Base-by-base conservation (phyloP, 1,140 invertebrate genomes). In the Bombus difficillimus region DNA sequence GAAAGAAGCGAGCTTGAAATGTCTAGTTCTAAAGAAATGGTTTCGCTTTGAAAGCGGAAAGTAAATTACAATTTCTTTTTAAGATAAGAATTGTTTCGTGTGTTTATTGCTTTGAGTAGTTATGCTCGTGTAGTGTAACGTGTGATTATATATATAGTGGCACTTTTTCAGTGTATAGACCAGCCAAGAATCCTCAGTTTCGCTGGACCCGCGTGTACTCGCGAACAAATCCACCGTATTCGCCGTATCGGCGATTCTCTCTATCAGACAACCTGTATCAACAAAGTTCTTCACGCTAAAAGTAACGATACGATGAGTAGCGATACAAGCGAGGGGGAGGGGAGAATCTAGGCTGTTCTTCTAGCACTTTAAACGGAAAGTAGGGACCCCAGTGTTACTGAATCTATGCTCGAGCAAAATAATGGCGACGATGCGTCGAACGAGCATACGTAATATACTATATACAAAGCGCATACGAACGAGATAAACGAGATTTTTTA, bases 291-390 rank as follows among this genome's bases (percentile, higher is more conserved):
- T 87, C 66, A 74, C 53, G 57, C n/a, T 53, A 78, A 78, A 82
- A 79, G 68, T 81, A 82, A 93, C 79, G 88, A 85, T 89, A 84
- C 83, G 73, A 91, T 81, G 79, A 91, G 83, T 88, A 91, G 87
- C 91, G 89, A 91, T 92, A 91, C 90, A 90, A 93, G 88, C 91
- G 91, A 92, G 91, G 94, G 91, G 92, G 92, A 92, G 92, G 87
- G 90, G 81, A 85, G 85, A 92, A 93, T 83, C 88, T 93, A 95
- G 95, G 95, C 95, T 95, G 95, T 95, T 95, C 95, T 95, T 96
- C 95, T 96, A 96, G 95, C 95, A 96, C 95, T 95, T 94, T 90
- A 95, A 95, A 95, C 94, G 95, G 94, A 95, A 95, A 95, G 94
- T 95, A 95, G 94, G 95, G 92, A 94, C 95, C 94, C 92, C 94